These are phyloP conservation scores for Drosophila mimetica DNA, from an alignment of 2,888 invertebrate species.

Conservation along the genomic window DNA sequence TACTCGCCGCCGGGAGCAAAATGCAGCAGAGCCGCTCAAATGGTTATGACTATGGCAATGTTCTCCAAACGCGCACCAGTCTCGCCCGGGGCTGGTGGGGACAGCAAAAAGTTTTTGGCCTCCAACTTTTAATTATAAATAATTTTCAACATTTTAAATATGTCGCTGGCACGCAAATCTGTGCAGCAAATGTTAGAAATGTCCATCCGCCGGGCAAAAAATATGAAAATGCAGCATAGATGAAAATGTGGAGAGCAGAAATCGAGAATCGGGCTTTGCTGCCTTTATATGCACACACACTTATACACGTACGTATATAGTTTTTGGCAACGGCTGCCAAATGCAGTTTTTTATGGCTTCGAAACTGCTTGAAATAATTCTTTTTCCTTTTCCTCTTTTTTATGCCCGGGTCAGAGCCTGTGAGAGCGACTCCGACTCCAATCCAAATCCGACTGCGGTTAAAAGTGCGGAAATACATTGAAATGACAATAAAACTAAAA, in stretches of 20 bases:
- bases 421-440: constrained; percentile 22
- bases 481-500: constrained; percentile 81
- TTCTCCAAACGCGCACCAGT: constrained; percentile 27
- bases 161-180: constrained; percentile 79
- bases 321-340: constrained; percentile 75
- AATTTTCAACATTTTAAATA: constrained; percentile 80
- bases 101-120: constrained; percentile 70
- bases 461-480: constrained; percentile 81
- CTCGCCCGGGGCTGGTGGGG: constrained; percentile 20
- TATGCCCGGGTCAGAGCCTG: constrained; percentile 56
- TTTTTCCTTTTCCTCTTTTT: constrained; percentile 51
- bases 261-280: constrained; percentile 18
- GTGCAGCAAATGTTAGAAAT: constrained; percentile 66
- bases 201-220: constrained; percentile 27
- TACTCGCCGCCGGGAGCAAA: constrained; percentile 32
- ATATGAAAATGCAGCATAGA: constrained; percentile 36
- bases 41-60: constrained; percentile 18
- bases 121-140: constrained; percentile 81
- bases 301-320: constrained; percentile 33
- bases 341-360: constrained; percentile 79
- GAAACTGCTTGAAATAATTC: constrained; percentile 75
- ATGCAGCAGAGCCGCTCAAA: constrained; percentile 30
- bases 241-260: constrained; percentile 38
- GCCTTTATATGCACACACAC: background rate
- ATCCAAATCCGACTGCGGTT: constrained; percentile 71